Conservation (phyloP, 2,113 vertebrate species). For the Helogale parvula region DNA sequence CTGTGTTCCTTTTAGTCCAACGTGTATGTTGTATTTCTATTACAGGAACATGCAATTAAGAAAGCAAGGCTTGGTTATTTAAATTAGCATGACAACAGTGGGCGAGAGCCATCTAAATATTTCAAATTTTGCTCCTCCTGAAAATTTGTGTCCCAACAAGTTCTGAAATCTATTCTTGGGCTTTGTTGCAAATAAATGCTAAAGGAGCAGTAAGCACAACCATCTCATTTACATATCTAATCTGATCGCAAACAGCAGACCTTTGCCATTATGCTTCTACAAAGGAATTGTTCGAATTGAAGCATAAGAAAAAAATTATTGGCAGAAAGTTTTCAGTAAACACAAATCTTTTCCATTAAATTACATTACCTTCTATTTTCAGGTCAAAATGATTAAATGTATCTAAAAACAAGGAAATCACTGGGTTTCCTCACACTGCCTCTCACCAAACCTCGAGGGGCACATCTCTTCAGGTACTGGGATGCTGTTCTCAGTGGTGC, state of each 20-base stretch:
- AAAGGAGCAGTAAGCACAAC: conserved; percentile 33
- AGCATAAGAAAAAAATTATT: conserved; percentile 3
- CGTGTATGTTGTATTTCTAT: conserved; percentile 81
- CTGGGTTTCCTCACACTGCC: background rate
- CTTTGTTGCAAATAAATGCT: conserved; percentile 41
- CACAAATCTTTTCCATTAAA: conserved; percentile 16
- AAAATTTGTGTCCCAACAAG: conserved; percentile 59
- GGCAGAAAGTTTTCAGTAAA: background rate
- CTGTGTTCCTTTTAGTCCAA: conserved; percentile 78
- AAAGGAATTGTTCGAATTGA: conserved; percentile 48
- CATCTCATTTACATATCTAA: background rate
- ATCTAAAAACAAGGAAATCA: background rate
- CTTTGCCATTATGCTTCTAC: conserved; percentile 24
- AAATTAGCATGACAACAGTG: conserved; percentile 51
- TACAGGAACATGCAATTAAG: conserved; percentile 56
- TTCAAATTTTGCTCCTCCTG: conserved; percentile 54
- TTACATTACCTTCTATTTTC: conserved; percentile 23
- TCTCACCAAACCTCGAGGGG: background rate
- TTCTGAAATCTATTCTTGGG: conserved; percentile 41
- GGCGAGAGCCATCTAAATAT: conserved; percentile 46
- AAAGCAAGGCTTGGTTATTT: conserved; percentile 66
- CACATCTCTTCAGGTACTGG: background rate
- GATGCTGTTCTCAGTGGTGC: background rate
- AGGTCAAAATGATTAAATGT: background rate
- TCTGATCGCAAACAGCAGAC: conserved; percentile 1